phyloP scores from a whole-genome alignment of 2,888 invertebrate species.

The Trilocha varians region DNA sequence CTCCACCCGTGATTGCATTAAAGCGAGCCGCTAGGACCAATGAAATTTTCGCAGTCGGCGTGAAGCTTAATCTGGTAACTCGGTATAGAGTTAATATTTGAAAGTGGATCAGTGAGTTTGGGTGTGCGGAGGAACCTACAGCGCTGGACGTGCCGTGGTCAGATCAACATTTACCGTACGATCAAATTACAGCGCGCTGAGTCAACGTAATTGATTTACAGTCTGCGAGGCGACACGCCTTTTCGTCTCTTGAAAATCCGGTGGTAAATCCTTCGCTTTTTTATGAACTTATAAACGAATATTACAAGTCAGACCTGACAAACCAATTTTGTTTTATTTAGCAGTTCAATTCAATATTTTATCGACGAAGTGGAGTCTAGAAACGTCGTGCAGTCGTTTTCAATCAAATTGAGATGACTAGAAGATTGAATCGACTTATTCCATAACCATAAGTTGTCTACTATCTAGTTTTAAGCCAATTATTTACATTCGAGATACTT shows the following conservation, averaged over 20 bases:
- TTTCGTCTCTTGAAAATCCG: slow-evolving; percentile 37
- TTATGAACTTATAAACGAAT: no score
- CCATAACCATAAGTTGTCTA: no score
- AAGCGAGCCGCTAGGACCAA: not conserved
- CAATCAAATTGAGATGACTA: no score
- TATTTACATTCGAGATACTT: no score
- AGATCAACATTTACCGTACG: slow-evolving; percentile 67
- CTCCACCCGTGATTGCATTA: not conserved
- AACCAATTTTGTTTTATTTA: no score
- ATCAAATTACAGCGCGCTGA: slow-evolving; percentile 56
- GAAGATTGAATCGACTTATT: no score
- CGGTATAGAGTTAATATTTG: slow-evolving; percentile 2
- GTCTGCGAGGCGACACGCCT: slow-evolving; percentile 49
- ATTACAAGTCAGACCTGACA: no score
- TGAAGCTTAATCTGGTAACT: not conserved
- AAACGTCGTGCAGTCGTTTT: no score
- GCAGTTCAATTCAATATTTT: no score
- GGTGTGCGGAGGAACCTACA: slow-evolving; percentile 6
- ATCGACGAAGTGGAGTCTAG: no score
- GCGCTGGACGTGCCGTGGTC: slow-evolving; percentile 34
- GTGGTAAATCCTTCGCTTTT: slow-evolving; percentile 48
- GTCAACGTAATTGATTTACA: slow-evolving; percentile 64
- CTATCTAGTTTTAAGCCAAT: no score
- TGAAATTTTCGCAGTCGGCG: slow-evolving; percentile 1
- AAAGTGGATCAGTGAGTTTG: slow-evolving; percentile 34